Base-by-base conservation (phyloP, 1,140 invertebrate species). In the Asbolus verrucosus region DNA sequence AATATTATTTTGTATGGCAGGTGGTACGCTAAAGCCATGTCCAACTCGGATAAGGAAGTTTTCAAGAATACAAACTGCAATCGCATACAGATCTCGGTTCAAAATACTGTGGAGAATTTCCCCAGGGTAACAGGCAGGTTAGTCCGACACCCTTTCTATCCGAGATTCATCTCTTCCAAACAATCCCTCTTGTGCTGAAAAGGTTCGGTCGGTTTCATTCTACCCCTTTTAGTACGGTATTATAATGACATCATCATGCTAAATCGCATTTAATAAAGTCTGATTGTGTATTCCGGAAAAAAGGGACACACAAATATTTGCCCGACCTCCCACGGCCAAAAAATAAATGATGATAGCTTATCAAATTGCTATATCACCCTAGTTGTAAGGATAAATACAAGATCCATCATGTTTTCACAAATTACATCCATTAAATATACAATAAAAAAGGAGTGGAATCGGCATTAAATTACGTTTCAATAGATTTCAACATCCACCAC, bases 161-260 rank as follows among this genome's bases (percentile, higher is more conserved):
- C 43, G 43, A 50, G 43, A 50, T 50, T 50, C 46, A 54, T 54
- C 46, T 24, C 46, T 9, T 19, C 8, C 46, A 21, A 54, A 54
- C 46, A 54, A 54, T 54, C 21, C 46, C 46, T 54, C 46, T 27
- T 27, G 46, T 21, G 27, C n/a, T 27, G 46, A 54, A 54, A 54
- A 54, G 46, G 46, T 31, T 54, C 21, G 46, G 46, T 54, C 46
- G 46, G 21, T 21, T 54, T 54, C 46, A 54, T 54, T 54, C 27
- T 54, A 54, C 46, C 46, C 46, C 46, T 24, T 54, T 54, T 54
- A 54, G 46, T 54, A 21, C 46, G 46, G 46, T 19, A 54, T 54
- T 54, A 54, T 54, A 54, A 54, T 21, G 46, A 27, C 46, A 21
- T 54, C 46, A 54, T 54, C 46, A 54, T 54, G 46, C 6, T 54